These are phyloP conservation scores for Leptinotarsa peninsularis DNA, from an alignment of 2,888 invertebrate genomes.

Conservation along the genomic window DNA sequence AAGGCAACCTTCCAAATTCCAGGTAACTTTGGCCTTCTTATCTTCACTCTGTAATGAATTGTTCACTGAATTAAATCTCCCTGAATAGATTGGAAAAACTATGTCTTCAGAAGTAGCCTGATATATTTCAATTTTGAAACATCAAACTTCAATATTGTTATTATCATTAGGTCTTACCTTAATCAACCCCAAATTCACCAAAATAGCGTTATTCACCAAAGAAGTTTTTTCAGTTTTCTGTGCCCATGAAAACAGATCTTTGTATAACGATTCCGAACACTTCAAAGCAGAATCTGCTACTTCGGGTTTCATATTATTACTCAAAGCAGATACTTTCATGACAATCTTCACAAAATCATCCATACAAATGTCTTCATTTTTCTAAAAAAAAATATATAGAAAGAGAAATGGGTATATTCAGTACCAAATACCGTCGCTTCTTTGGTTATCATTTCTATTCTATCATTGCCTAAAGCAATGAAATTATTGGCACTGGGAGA, in stretches of 20 bases:
- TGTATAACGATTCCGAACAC: constrained; percentile 68
- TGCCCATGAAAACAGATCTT: constrained; percentile 69
- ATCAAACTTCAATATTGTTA: neutral
- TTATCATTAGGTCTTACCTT: constrained; percentile 70
- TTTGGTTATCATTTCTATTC: constrained; percentile 58
- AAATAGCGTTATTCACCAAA: constrained; percentile 73
- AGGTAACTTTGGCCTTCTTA: constrained; percentile 72
- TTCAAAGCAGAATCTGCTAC: constrained; percentile 62
- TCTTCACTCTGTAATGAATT: constrained; percentile 73
- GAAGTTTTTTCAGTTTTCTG: constrained; percentile 68
- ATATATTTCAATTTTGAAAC: neutral
- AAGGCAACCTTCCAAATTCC: constrained; percentile 75
- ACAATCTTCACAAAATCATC: constrained; percentile 65
- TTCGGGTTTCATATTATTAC: constrained; percentile 69
- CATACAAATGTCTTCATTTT: constrained; percentile 51
- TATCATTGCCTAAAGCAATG: constrained; percentile 65
- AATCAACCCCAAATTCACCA: constrained; percentile 76
- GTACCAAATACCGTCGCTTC: constrained; percentile 59
- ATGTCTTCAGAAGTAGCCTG: neutral
- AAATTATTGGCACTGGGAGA: constrained; percentile 68
- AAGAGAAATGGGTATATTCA: neutral
- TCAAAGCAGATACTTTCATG: constrained; percentile 71
- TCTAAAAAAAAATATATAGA: constrained; percentile 47
- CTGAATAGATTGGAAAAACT: neutral
- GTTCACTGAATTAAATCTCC: neutral